A percentile compares a stretch with the other conserved stretches of the same genome.
These are phyloP conservation scores for Schizothorax lantsangensis DNA, from an alignment of 2,797 vertebrate species.

Conservation along the genomic window DNA sequence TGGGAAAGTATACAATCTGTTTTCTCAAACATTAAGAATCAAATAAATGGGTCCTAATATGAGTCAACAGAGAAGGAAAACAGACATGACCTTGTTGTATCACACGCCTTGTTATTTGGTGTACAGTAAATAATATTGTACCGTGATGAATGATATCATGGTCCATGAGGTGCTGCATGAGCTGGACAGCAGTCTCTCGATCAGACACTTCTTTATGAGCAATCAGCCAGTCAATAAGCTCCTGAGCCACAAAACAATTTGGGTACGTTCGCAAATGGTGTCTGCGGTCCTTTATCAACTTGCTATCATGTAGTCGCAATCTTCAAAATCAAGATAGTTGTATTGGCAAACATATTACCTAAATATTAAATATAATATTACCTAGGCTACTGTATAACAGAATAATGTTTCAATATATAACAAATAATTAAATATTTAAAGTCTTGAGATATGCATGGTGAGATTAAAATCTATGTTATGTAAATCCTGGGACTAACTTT, in stretches of 20 bases:
- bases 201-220: conserved; percentile 85
- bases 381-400: neutral
- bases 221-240: conserved; percentile 86
- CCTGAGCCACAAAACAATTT: conserved; percentile 88
- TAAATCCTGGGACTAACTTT: neutral
- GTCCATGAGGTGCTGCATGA: conserved; percentile 90
- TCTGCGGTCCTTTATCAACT: conserved; percentile 86
- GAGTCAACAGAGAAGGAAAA: neutral
- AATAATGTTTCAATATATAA: neutral
- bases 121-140: conserved; percentile 63
- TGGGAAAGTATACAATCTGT: neutral
- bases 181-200: conserved; percentile 77
- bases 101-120: neutral
- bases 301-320: conserved; percentile 86
- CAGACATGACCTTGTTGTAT: neutral
- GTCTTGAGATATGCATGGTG: neutral
- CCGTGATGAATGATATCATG: conserved; percentile 89
- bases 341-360: neutral
- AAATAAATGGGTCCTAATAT: neutral
- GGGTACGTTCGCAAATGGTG: conserved; percentile 87
- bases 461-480: conserved; percentile 4
- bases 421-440: neutral
- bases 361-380: no score
- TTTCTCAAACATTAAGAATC: neutral
- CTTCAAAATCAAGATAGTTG: conserved; percentile 66